Evolutionary conservation across 1,140 invertebrate genomes (phyloP).

Genomic region (Lucilia sericata): DNA sequence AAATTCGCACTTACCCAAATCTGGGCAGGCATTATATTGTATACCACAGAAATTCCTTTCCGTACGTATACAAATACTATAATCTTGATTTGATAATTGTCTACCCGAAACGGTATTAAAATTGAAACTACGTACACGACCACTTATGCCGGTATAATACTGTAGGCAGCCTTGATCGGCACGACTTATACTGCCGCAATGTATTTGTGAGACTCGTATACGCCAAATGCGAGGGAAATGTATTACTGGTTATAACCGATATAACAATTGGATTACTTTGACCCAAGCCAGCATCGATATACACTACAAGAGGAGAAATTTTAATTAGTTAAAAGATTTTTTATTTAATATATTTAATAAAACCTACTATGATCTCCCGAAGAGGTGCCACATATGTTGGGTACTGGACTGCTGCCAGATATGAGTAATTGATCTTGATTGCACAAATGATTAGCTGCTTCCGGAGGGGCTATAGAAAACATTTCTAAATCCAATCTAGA

Average conservation of each 20-base stretch:
- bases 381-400: constrained; percentile 84
- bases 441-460: constrained; percentile 80
- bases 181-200: constrained; percentile 76
- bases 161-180: constrained; percentile 89
- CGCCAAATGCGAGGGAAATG: constrained; percentile 83
- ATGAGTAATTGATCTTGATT: constrained; percentile 87
- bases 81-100: constrained; percentile 91
- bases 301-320: constrained; percentile 72
- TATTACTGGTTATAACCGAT: constrained; percentile 83
- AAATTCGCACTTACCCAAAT: constrained; percentile 70
- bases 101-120: constrained; percentile 80
- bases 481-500: constrained; percentile 82
- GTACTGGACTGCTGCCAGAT: constrained; percentile 83
- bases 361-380: constrained; percentile 86
- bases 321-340: too few species aligned
- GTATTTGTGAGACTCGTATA: constrained; percentile 83
- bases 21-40: constrained; percentile 81
- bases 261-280: constrained; percentile 80
- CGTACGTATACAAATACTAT: constrained; percentile 85
- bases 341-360: too few species aligned
- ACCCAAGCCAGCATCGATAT: constrained; percentile 82
- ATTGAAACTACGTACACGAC: constrained; percentile 85
- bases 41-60: constrained; percentile 91
- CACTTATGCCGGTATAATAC: constrained; percentile 81
- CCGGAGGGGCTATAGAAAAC: constrained; percentile 79